These are phyloP conservation scores for Drosophila azteca DNA, from an alignment of 1,140 invertebrate genomes.

Conservation along the genomic window DNA sequence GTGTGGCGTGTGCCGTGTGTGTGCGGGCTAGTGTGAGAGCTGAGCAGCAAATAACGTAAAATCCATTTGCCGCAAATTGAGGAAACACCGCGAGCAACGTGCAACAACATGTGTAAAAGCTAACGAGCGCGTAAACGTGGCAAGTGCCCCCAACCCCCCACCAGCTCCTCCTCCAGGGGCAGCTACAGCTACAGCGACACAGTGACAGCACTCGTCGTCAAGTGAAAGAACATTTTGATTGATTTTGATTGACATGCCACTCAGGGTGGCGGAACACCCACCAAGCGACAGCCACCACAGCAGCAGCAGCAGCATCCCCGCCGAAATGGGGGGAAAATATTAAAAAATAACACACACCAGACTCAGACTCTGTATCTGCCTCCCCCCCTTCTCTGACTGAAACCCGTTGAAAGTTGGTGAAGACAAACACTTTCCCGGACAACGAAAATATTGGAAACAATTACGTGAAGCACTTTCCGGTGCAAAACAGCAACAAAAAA, in stretches of 20 bases:
- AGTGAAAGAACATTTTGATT: constrained; percentile 61
- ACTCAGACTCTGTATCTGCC: background rate
- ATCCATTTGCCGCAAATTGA: constrained; percentile 55
- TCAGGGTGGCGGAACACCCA: constrained; percentile 56
- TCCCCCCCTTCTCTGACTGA: background rate
- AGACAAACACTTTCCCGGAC: background rate
- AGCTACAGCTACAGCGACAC: background rate
- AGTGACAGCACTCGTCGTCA: constrained; percentile 2
- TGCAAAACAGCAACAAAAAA: background rate
- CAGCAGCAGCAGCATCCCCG: background rate
- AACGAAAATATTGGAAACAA: background rate
- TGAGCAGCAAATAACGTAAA: constrained; percentile 48
- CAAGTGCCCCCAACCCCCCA: too few relatives aligned
- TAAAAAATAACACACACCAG: constrained; percentile 12
- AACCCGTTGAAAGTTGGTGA: background rate
- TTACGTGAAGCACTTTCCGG: constrained; percentile 22
- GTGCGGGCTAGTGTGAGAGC: background rate
- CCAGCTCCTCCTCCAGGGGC: background rate
- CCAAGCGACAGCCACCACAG: constrained; percentile 1
- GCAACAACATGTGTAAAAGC: constrained; percentile 72
- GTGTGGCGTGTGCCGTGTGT: too few relatives aligned
- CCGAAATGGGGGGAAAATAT: background rate
- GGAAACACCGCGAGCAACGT: constrained; percentile 19
- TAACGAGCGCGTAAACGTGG: constrained; percentile 59
- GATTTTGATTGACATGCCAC: constrained; percentile 80